Evolutionary conservation across 2,797 vertebrate genomes (phyloP).

Genomic region (Acanthurus leucopareius): DNA sequence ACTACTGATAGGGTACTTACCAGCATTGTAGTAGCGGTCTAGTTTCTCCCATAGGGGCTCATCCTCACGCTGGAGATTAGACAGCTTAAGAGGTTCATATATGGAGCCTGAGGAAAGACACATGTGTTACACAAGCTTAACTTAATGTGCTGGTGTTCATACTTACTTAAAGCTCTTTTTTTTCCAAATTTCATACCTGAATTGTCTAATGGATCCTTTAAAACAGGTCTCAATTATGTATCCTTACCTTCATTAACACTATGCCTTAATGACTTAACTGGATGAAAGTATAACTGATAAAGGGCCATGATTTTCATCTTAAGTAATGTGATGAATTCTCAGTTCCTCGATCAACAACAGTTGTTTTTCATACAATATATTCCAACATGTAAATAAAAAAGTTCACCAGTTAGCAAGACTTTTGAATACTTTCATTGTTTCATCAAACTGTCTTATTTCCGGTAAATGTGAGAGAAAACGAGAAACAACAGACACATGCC

Average conservation of each 20-base stretch:
- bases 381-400: background rate
- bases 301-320: background rate
- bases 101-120: conserved; percentile 89
- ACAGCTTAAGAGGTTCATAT: conserved; percentile 96
- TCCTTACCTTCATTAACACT: background rate
- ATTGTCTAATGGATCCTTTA: background rate
- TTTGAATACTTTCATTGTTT: background rate
- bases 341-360: background rate
- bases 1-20: conserved; percentile 80
- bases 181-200: background rate
- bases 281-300: background rate
- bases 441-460: background rate
- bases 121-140: conserved; percentile 21
- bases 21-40: conserved; percentile 93
- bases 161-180: background rate
- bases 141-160: too few species aligned
- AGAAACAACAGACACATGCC: conserved; percentile 29
- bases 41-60: conserved; percentile 95
- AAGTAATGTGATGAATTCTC: background rate
- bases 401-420: background rate
- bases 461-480: conserved; percentile 14
- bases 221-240: background rate
- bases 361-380: background rate
- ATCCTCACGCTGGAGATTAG: conserved; percentile 88
- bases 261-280: background rate